These are phyloP conservation scores for Grammomys surdaster DNA, from an alignment of 2,113 vertebrate genomes.

Conservation along the genomic window DNA sequence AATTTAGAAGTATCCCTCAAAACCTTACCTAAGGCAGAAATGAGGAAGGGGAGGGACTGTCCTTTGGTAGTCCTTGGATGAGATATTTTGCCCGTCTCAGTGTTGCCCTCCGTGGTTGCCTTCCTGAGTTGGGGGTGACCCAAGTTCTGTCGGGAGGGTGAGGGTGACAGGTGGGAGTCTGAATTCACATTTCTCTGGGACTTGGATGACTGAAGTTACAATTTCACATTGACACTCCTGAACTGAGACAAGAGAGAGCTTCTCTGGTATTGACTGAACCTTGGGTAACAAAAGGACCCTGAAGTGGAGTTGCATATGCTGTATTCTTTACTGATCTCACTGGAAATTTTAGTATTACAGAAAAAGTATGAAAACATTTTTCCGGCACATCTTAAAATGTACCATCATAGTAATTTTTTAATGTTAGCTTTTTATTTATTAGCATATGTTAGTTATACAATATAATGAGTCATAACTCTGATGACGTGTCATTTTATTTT, in stretches of 20 bases:
- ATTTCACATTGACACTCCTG: not conserved
- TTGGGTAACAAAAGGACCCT: conserved; percentile 23
- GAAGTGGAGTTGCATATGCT: not conserved
- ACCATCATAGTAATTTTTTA: not conserved
- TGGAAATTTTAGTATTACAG: conserved; percentile 20
- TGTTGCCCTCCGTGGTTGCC: not conserved
- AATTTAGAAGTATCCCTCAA: conserved; percentile 1
- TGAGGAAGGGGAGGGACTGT: not conserved
- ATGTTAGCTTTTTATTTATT: not conserved
- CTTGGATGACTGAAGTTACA: not conserved
- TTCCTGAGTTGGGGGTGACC: conserved; percentile 20
- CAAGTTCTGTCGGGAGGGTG: not conserved
- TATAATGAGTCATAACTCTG: not conserved
- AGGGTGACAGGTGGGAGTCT: not conserved
- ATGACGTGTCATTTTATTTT: conserved; percentile 20
- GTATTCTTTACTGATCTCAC: conserved; percentile 13
- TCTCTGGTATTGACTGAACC: conserved; percentile 3
- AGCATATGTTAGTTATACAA: not conserved
- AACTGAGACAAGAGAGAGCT: not conserved
- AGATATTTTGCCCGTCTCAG: not conserved
- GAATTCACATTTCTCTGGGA: not conserved
- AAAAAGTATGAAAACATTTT: conserved; percentile 36
- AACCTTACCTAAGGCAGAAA: not conserved
- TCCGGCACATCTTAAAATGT: conserved; percentile 1
- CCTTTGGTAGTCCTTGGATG: not conserved